Base-by-base conservation (phyloP, 64 coral and sea anemone genomes). In the Platygyra sinensis region DNA sequence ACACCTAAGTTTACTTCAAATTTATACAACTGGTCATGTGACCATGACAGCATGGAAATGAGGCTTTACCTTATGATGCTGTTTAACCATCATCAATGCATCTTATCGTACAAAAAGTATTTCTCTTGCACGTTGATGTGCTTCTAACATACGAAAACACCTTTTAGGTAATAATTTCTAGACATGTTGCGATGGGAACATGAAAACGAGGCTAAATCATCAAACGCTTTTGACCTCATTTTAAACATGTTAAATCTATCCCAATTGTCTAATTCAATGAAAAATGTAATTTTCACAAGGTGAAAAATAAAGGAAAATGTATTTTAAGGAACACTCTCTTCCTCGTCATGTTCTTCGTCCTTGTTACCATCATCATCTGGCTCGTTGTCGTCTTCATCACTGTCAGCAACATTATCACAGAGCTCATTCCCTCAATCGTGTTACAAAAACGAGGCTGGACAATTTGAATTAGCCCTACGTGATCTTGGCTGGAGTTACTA, bases 41-140 rank as follows among this genome's bases (percentile, higher is more conserved):
- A 14, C 82, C 60, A 29, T 30, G 72, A 75, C 72, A 76, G 60
- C 22, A 75, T 88, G 86, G 72, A 76, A 88, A 88, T 72, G 71
- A 88, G 72, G 28, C 72, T 31, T 31, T 13, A 76, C n/a, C 72
- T 75, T 28, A 73, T 38, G 4, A 38, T 38, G 36, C 36, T 38
- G 36, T 38, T 38, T 38, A 38, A 38, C 36, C 36, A 38, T 38
- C 4, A 4, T 38, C 36, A 38, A 38, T 38, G 36, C 36, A 38
- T 38, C 36, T 38, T 2, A 38, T 38, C 36, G 36, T 38, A 38
- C 36, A 1, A 38, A 38, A 38, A n/a, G n/a, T 38, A 38, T 38
- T 1, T 38, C 36, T 4, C 1, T 38, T 38, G 36, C 36, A 38
- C 36, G 4, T 38, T 38, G 36, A 38, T 2, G 36, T 38, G 36